phyloP scores from a whole-genome alignment of 2,797 vertebrate species.

The Hemibagrus guttatus region DNA sequence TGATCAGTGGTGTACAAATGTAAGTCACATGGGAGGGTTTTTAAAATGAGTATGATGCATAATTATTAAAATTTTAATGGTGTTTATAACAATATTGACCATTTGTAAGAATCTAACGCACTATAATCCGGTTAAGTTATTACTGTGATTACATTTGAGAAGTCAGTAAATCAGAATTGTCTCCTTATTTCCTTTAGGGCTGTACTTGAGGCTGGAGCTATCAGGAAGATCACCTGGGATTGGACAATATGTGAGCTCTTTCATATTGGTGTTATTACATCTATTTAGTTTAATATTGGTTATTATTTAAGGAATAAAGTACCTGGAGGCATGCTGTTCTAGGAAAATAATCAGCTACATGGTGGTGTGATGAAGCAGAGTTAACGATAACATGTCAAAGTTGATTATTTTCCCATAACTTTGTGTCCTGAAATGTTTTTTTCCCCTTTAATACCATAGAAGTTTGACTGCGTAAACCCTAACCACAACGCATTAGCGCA shows the following conservation, averaged over 20 bases:
- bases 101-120: not conserved
- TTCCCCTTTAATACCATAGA: too few species aligned
- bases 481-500: too few species aligned
- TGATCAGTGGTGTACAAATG: constrained; percentile 87
- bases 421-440: too few species aligned
- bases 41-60: not conserved
- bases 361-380: too few species aligned
- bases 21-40: not conserved
- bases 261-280: not conserved
- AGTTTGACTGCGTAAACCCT: too few species aligned
- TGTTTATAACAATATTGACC: not conserved
- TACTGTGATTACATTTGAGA: not conserved
- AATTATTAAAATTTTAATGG: too few species aligned
- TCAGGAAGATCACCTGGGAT: constrained; percentile 80
- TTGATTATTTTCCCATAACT: too few species aligned
- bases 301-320: not conserved
- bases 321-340: not conserved
- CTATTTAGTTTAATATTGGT: not conserved
- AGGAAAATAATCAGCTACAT: too few species aligned
- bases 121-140: not conserved
- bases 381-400: too few species aligned
- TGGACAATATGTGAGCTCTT: constrained; percentile 79
- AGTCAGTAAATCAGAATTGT: not conserved
- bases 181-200: constrained; percentile 73
- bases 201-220: constrained; percentile 78